These are phyloP conservation scores for Brachyptera risi DNA, from an alignment of 2,888 invertebrate genomes.

Conservation along the genomic window DNA sequence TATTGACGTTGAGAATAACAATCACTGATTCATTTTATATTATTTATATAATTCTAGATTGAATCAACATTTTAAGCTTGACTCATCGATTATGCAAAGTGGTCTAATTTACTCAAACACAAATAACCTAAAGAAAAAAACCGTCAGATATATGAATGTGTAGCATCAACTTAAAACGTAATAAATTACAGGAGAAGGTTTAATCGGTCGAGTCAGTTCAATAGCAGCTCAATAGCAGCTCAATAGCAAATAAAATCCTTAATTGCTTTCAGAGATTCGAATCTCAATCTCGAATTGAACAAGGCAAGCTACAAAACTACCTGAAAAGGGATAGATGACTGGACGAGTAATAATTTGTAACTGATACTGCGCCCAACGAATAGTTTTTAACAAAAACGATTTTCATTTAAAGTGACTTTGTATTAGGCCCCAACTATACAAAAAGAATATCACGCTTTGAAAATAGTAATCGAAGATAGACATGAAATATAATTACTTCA, in stretches of 20 bases:
- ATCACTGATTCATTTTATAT: neutral
- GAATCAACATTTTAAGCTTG: conserved; percentile 14
- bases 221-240: conserved; percentile 20
- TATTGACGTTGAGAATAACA: neutral
- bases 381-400: no score
- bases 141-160: conserved; percentile 9
- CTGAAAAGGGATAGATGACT: no score
- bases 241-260: conserved; percentile 22
- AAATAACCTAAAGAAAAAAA: conserved; percentile 9
- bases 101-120: conserved; percentile 18
- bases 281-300: conserved; percentile 5
- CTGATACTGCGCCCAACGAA: neutral
- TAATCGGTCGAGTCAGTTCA: conserved; percentile 15
- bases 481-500: no score
- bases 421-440: no score
- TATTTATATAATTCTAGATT: neutral
- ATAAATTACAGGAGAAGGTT: conserved; percentile 18
- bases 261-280: conserved; percentile 14
- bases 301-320: conserved; percentile 14
- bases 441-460: no score
- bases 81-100: conserved; percentile 21
- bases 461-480: no score
- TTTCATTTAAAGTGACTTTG: no score
- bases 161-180: conserved; percentile 15
- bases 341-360: no score